phyloP scores from a whole-genome alignment of 2,113 vertebrate species.

The Sialia sialis region DNA sequence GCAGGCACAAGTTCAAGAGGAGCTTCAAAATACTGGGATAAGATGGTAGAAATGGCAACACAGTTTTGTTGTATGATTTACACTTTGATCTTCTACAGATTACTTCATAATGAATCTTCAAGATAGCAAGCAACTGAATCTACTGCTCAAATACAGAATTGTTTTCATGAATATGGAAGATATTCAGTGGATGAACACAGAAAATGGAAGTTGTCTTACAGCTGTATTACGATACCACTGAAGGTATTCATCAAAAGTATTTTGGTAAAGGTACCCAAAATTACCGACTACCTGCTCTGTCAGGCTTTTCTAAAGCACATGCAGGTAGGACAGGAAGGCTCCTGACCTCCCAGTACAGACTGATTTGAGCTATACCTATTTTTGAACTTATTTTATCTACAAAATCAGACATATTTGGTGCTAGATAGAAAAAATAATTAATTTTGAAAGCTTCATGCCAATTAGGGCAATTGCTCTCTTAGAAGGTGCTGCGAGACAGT shows the following conservation, averaged over 20 bases:
- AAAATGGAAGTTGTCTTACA: background rate
- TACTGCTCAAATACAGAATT: background rate
- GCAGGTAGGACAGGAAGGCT: background rate
- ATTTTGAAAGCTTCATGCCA: background rate
- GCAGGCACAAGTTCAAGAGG: background rate
- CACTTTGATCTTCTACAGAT: background rate
- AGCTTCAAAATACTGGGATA: background rate
- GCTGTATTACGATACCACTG: background rate
- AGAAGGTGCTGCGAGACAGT: background rate
- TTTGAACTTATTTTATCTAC: background rate
- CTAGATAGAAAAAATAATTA: background rate
- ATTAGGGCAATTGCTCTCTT: background rate
- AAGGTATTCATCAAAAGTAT: background rate
- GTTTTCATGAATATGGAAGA: background rate
- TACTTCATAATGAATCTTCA: background rate
- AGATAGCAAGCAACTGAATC: background rate
- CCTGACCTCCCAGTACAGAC: background rate
- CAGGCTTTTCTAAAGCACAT: background rate
- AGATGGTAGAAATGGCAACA: background rate
- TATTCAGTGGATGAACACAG: background rate
- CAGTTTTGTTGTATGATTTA: background rate
- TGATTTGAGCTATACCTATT: background rate
- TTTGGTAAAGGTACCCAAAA: background rate
- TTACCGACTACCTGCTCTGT: background rate
- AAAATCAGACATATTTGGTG: background rate